Conservation (phyloP, 2,113 vertebrate genomes). For the Numida meleagris region DNA sequence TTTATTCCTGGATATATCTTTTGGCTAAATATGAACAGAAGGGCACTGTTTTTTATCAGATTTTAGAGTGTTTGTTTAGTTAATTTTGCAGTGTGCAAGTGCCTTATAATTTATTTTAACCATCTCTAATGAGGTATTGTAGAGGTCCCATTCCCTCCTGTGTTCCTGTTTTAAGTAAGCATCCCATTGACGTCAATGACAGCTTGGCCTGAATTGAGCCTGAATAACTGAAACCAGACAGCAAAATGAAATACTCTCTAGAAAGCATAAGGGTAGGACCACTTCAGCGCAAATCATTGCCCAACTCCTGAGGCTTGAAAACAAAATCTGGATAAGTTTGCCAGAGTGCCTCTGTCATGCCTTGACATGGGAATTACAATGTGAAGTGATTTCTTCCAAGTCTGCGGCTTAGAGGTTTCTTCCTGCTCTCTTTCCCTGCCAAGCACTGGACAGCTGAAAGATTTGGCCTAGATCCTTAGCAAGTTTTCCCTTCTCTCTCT, state of each 20-base stretch:
- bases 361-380: background rate
- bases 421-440: background rate
- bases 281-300: background rate
- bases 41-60: background rate
- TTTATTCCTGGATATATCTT: background rate
- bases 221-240: background rate
- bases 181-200: background rate
- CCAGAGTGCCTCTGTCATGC: background rate
- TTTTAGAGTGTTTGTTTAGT: background rate
- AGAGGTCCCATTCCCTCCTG: background rate
- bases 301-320: background rate
- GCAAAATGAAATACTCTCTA: background rate
- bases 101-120: background rate
- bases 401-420: background rate
- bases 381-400: background rate
- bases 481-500: background rate
- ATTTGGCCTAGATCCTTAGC: background rate
- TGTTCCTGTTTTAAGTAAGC: background rate
- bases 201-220: background rate
- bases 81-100: slow-evolving; percentile 22
- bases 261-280: background rate
- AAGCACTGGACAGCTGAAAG: background rate
- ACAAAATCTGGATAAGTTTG: background rate
- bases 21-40: background rate
- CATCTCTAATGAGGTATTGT: background rate